A percentile compares a stretch with the other conserved stretches of the same genome.
These are phyloP conservation scores for Melanargia galathea DNA, from an alignment of 2,888 invertebrate genomes.

Conservation along the genomic window DNA sequence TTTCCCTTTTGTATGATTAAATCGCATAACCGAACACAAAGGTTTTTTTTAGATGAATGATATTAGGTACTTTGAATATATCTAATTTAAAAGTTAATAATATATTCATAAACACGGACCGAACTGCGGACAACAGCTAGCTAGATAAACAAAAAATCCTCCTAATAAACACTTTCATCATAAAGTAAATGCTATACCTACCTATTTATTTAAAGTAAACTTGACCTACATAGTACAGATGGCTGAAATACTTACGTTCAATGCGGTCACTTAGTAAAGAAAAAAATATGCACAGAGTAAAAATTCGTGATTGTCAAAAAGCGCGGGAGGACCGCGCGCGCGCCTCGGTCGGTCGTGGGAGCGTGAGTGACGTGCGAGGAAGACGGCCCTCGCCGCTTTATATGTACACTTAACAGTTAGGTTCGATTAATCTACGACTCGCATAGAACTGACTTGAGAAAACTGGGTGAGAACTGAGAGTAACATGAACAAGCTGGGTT, in stretches of 20 bases:
- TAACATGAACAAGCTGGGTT: neutral
- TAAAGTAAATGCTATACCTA: neutral
- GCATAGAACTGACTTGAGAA: conserved; percentile 50
- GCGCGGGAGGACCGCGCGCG: conserved; percentile 64
- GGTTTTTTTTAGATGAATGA: too few species aligned
- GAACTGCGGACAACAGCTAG: too few species aligned
- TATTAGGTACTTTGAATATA: too few species aligned
- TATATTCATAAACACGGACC: too few species aligned
- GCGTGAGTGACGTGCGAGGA: conserved; percentile 78
- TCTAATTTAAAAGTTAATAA: too few species aligned
- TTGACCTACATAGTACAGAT: conserved; percentile 42
- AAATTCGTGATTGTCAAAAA: conserved; percentile 52
- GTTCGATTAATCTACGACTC: conserved; percentile 60
- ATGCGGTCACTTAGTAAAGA: conserved; percentile 41
- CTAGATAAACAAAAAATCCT: neutral
- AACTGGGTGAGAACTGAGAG: conserved; percentile 15
- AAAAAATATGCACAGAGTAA: conserved; percentile 59
- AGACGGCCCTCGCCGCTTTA: conserved; percentile 65
- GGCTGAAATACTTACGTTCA: conserved; percentile 59
- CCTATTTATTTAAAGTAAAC: conserved; percentile 2
- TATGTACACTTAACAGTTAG: conserved; percentile 79
- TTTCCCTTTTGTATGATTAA: too few species aligned
- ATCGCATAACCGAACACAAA: neutral
- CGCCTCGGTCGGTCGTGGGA: conserved; percentile 65
- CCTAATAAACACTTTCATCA: neutral